Conservation (phyloP, 2,888 invertebrate species). For the Drosophila emarginata region DNA sequence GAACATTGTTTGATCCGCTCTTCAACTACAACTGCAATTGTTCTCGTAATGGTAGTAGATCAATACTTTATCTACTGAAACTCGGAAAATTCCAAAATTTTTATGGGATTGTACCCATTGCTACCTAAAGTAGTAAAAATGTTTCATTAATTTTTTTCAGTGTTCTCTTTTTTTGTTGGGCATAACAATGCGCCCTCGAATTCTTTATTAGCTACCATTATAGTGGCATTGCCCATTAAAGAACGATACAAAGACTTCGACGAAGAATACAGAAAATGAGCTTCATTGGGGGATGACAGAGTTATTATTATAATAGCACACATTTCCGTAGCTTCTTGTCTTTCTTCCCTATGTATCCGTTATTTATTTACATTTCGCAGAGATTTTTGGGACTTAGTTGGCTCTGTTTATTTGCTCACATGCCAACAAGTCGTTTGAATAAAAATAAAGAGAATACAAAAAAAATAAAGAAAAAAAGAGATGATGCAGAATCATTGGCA, state of each 20-base stretch:
- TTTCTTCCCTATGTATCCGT: neutral
- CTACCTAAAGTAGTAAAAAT: no score
- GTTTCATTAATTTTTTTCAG: neutral
- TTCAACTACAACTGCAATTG: neutral
- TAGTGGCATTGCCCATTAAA: neutral
- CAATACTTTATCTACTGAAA: no score
- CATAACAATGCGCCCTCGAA: neutral
- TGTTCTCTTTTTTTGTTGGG: neutral
- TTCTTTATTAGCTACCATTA: neutral
- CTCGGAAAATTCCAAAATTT: no score
- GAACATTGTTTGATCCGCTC: neutral
- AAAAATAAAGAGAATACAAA: constrained; percentile 20
- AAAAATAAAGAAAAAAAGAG: constrained; percentile 8
- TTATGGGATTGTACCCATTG: no score
- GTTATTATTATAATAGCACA: neutral
- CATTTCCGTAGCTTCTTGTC: neutral
- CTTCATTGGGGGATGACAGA: neutral
- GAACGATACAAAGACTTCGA: neutral
- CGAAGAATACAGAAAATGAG: neutral
- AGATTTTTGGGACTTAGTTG: constrained; percentile 28
- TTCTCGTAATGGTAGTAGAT: neutral
- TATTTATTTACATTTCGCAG: constrained; percentile 29
- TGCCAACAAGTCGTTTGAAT: constrained; percentile 25
- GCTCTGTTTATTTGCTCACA: constrained; percentile 50
- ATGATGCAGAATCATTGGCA: neutral